These are phyloP conservation scores for Grammomys dolichurus DNA, from an alignment of 2,113 vertebrate species.

Conservation along the genomic window DNA sequence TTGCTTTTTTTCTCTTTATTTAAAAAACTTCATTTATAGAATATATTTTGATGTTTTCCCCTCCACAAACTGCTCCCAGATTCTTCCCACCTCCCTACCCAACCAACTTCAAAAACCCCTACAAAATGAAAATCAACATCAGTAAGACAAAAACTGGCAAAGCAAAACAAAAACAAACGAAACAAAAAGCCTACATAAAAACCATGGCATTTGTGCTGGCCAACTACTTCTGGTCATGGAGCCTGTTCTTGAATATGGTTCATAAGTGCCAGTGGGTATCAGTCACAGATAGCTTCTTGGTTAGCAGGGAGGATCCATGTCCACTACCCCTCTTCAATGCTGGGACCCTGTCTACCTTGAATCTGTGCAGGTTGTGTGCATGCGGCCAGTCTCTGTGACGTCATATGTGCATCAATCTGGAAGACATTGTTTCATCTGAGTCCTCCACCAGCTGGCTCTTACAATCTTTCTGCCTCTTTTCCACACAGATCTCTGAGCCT, in stretches of 20 bases:
- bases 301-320: neutral
- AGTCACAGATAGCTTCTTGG: neutral
- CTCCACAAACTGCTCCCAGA: neutral
- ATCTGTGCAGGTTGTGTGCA: neutral
- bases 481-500: neutral
- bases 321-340: neutral
- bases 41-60: neutral
- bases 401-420: neutral
- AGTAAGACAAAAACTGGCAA: neutral
- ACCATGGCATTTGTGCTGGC: neutral
- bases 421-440: neutral
- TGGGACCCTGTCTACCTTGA: too few species aligned
- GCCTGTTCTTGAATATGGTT: neutral
- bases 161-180: neutral
- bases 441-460: neutral
- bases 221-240: neutral
- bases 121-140: neutral
- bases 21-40: neutral
- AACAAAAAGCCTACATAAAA: neutral
- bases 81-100: neutral
- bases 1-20: conserved; percentile 59
- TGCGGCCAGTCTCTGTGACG: neutral
- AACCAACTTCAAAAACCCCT: neutral
- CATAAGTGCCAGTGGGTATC: neutral
- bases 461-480: neutral